Conservation (phyloP, 2,888 invertebrate species). For the Epistrophe grossulariae region DNA sequence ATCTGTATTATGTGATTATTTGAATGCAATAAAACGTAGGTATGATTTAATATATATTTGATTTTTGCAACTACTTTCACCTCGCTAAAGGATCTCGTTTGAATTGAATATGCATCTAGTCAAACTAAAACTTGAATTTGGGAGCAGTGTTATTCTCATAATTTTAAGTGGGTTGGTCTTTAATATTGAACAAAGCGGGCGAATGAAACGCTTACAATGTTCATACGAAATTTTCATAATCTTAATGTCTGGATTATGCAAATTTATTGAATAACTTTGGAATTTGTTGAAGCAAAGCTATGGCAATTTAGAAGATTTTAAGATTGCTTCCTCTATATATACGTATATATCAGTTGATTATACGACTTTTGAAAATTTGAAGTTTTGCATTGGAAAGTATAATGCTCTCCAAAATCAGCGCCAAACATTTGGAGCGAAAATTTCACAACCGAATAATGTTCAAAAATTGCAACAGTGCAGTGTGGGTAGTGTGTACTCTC, state of each 20-base stretch:
- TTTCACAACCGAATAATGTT: too few relatives aligned
- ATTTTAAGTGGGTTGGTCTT: conserved; percentile 25
- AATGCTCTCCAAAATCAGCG: too few relatives aligned
- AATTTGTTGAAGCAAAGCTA: not conserved
- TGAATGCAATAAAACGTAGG: conserved; percentile 2
- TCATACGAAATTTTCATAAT: conserved; percentile 5
- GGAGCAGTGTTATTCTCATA: not conserved
- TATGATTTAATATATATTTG: conserved; percentile 16
- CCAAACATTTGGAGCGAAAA: too few relatives aligned
- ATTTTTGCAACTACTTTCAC: conserved; percentile 27
- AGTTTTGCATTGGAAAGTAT: too few relatives aligned
- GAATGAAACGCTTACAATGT: not conserved
- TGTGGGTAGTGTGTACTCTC: too few relatives aligned
- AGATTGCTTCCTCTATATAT: not conserved
- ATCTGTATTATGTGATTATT: conserved; percentile 27
- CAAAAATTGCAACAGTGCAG: too few relatives aligned
- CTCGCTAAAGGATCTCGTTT: conserved; percentile 32
- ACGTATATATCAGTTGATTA: too few relatives aligned
- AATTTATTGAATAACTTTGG: conserved; percentile 12
- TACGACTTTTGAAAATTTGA: too few relatives aligned
- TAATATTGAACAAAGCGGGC: not conserved
- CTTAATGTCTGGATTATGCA: not conserved
- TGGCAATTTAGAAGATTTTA: not conserved
- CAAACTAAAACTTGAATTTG: conserved; percentile 11
- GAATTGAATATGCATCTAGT: not conserved